Conservation (phyloP, 1,140 invertebrate species). For the Laodelphax striatellus region DNA sequence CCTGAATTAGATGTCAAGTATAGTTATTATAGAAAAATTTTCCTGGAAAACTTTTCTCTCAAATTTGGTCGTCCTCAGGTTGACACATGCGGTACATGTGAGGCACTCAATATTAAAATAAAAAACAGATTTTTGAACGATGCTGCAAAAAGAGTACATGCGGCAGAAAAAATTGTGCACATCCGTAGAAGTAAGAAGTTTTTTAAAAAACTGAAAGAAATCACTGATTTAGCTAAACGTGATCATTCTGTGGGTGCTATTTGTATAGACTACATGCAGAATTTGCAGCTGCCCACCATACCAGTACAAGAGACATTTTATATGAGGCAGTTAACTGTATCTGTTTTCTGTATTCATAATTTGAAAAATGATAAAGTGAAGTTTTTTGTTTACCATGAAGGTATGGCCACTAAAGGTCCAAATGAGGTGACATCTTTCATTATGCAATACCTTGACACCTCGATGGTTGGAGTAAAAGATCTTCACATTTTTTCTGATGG, state of each 20-base stretch:
- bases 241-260: neutral
- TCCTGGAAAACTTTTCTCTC: too few relatives aligned
- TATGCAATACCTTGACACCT: neutral
- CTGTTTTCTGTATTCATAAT: constrained; percentile 10
- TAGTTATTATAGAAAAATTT: neutral
- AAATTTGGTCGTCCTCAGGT: neutral
- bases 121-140: constrained; percentile 12
- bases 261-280: constrained; percentile 2
- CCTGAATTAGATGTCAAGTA: neutral
- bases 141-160: constrained; percentile 22
- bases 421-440: neutral
- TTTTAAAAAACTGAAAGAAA: constrained; percentile 11
- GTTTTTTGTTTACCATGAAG: neutral
- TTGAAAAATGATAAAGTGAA: constrained; percentile 2
- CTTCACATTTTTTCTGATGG: constrained; percentile 15
- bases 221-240: neutral
- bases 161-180: constrained; percentile 24
- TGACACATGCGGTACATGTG: constrained; percentile 12
- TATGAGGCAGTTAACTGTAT: constrained; percentile 4
- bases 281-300: constrained; percentile 4
- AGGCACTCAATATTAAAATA: constrained; percentile 13
- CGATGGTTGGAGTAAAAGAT: constrained; percentile 1
- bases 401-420: neutral
- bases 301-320: constrained; percentile 9
- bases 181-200: constrained; percentile 21